phyloP scores from a whole-genome alignment of 2,888 invertebrate species.

The Molanna angustata region DNA sequence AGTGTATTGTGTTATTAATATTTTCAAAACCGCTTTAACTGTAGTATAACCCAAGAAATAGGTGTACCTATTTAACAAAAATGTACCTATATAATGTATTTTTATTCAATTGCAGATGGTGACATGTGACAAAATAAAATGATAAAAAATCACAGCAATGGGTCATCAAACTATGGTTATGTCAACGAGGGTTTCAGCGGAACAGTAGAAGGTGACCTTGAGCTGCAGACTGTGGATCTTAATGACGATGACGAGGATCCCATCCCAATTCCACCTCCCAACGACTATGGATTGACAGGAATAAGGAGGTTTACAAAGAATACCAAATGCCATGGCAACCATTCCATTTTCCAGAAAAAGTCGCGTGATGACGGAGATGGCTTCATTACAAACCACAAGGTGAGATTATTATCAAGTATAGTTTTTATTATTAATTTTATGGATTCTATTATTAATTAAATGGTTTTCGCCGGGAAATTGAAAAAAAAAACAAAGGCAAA shows the following conservation, averaged over 20 bases:
- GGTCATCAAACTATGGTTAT: slow-evolving; percentile 16
- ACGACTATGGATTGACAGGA: slow-evolving; percentile 4
- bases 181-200: slow-evolving; percentile 24
- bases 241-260: slow-evolving; percentile 5
- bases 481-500: no score
- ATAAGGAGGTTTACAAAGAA: slow-evolving; percentile 8
- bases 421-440: no score
- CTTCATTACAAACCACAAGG: no score
- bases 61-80: no score
- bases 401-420: no score
- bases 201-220: slow-evolving; percentile 13
- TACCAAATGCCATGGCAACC: neutral
- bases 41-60: no score
- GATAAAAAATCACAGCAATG: slow-evolving; percentile 6
- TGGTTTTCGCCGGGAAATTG: no score
- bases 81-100: neutral
- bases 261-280: neutral
- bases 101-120: slow-evolving; percentile 3
- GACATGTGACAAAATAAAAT: neutral
- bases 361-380: neutral
- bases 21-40: no score
- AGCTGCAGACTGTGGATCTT: slow-evolving; percentile 20
- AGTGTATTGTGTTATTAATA: no score
- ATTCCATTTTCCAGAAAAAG: neutral
- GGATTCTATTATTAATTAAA: no score